Conservation (phyloP, 2,888 invertebrate genomes). For the Eilema griseolum region DNA sequence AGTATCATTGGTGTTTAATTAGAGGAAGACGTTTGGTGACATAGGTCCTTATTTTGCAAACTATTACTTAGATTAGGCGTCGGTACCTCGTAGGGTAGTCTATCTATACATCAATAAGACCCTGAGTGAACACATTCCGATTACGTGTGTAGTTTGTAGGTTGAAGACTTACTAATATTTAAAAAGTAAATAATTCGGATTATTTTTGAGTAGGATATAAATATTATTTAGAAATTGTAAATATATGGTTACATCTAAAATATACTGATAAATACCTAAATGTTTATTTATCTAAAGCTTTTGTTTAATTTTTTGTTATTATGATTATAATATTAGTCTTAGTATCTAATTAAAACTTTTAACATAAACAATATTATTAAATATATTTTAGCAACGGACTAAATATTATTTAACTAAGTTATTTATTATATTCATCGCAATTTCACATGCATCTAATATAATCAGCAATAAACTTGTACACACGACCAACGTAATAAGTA, state of each 20-base stretch:
- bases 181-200: conserved; percentile 18
- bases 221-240: neutral
- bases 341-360: conserved; percentile 17
- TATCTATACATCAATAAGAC: neutral
- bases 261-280: conserved; percentile 7
- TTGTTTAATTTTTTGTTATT: neutral
- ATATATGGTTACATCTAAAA: neutral
- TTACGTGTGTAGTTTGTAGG: neutral
- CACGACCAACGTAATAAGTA: neutral
- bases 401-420: neutral
- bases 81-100: neutral
- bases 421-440: conserved; percentile 3
- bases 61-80: no score
- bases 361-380: neutral
- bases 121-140: neutral
- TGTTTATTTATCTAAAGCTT: neutral
- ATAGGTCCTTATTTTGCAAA: no score
- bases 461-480: conserved; percentile 6
- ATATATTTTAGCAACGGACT: conserved; percentile 3
- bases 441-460: conserved; percentile 20
- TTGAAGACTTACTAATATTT: conserved; percentile 6
- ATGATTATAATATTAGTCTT: conserved; percentile 13
- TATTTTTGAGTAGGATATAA: neutral
- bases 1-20: no score
- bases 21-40: no score